Evolutionary conservation across 2,797 vertebrate species (phyloP), one percentile per base, ranked within the genome.

Genomic region (Ciconia nigra): DNA sequence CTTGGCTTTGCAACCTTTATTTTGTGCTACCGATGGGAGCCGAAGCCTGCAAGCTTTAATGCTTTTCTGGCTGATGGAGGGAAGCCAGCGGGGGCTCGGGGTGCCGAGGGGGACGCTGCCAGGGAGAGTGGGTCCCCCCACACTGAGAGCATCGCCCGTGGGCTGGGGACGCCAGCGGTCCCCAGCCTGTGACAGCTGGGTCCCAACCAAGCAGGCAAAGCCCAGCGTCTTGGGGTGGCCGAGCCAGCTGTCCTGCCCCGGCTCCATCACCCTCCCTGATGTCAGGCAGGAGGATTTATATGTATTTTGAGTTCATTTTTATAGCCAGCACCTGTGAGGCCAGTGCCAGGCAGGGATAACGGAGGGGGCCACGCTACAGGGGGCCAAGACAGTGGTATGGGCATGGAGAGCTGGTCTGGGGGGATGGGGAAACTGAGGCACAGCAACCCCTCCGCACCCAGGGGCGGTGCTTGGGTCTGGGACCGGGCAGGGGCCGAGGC

Each of bases 251-350:
- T 95, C 93, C 62, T 78, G 42, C 35, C 62, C 69, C 0, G 1
- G 65, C 91, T 84, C 91, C 46, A 3, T 54, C 62, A 4, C 59
- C 21, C 58, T 73, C 73, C 58, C 37, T 12, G 6, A 7, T 62
- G 87, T 74, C 89, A 91, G 83, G 19, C 78, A 15, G 70, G 66
- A 74, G 89, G 91, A 96, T 96, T 96, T 95, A 59, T 39, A 12
- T 12, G 47, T 72, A 69, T 83, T 93, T 92, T 39, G 84, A 37
- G 84, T 47, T 80, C 74, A 9, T 77, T 92, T 96, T 93, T 96
- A 94, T 77, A 85, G 94, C 74, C 11, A 2, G 79, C 96, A 97
- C 93, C 93, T 96, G 94, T 85, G 95, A 85, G 74, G 20, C 67
- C 55, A 73, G 74, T 22, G 3, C 55, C 67, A 39, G 51, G 84